Conservation (phyloP, 2,797 vertebrate species). For the Gymnothorax reevesii region DNA sequence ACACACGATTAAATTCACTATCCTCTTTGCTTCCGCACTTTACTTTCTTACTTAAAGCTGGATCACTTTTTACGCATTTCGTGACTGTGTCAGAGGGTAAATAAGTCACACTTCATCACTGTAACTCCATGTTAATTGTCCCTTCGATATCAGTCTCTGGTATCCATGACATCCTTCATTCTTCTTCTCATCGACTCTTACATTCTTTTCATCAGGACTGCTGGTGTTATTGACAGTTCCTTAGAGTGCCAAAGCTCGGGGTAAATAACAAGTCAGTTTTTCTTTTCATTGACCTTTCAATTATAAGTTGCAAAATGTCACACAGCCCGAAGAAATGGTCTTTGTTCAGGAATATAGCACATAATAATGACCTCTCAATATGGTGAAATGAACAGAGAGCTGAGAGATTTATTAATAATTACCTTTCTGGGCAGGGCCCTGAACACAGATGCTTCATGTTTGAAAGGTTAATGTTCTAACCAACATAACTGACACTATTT, state of each 20-base stretch:
- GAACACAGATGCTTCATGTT: background rate
- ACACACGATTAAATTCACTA: too few relatives aligned
- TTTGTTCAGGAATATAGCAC: background rate
- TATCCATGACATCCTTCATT: background rate
- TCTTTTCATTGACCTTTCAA: constrained; percentile 3
- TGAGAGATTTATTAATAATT: constrained; percentile 7
- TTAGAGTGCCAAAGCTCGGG: background rate
- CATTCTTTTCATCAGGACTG: background rate
- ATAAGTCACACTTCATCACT: background rate
- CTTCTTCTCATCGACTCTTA: background rate
- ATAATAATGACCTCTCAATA: background rate
- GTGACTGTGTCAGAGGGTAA: background rate
- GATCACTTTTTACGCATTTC: background rate
- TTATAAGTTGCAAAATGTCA: background rate
- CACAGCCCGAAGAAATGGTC: background rate
- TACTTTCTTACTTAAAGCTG: too few relatives aligned
- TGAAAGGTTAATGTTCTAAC: constrained; percentile 1
- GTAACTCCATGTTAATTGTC: background rate
- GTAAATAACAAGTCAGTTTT: background rate
- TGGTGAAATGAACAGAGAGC: background rate
- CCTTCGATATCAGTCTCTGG: background rate
- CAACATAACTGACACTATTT: background rate
- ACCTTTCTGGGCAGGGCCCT: background rate
- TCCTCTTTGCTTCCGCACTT: too few relatives aligned
- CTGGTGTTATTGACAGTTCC: background rate